phyloP scores from a whole-genome alignment of 2,113 vertebrate genomes.

The Leucopsar rothschildi region DNA sequence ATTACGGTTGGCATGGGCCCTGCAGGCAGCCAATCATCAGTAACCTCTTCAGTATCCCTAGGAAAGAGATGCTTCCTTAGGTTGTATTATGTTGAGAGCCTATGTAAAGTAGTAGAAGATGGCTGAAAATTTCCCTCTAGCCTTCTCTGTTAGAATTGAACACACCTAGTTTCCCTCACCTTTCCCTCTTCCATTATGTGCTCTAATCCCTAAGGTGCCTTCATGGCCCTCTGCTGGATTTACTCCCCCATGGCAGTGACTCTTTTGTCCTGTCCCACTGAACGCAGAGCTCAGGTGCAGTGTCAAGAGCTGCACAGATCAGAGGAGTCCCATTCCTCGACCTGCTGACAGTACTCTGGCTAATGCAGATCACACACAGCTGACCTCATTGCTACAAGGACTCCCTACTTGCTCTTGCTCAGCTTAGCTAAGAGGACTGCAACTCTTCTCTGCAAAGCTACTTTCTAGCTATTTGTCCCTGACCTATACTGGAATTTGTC shows the following conservation, averaged over 20 bases:
- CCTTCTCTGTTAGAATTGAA: not conserved
- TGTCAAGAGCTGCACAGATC: not conserved
- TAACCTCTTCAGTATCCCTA: not conserved
- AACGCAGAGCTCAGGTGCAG: fast-evolving
- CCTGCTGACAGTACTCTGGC: not conserved
- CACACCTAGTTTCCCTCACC: not conserved
- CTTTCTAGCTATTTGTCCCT: not conserved
- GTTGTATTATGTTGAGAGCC: not conserved
- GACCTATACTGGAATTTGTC: not conserved
- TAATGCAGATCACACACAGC: not conserved
- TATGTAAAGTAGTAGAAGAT: not conserved
- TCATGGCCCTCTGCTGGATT: not conserved
- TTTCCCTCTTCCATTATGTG: not conserved
- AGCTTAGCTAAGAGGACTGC: not conserved
- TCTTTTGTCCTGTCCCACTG: not conserved
- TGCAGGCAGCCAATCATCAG: not conserved
- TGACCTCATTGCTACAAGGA: not conserved
- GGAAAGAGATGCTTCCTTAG: not conserved
- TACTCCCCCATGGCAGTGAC: not conserved
- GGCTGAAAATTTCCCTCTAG: not conserved
- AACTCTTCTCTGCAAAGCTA: not conserved
- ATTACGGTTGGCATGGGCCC: not conserved
- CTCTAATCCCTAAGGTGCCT: not conserved
- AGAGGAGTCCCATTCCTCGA: not conserved
- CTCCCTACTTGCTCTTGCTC: not conserved